A percentile compares a stretch with the other conserved stretches of the same genome.
Conservation (phyloP, 2,888 invertebrate species). For the Pandemis cinnamomeana region DNA sequence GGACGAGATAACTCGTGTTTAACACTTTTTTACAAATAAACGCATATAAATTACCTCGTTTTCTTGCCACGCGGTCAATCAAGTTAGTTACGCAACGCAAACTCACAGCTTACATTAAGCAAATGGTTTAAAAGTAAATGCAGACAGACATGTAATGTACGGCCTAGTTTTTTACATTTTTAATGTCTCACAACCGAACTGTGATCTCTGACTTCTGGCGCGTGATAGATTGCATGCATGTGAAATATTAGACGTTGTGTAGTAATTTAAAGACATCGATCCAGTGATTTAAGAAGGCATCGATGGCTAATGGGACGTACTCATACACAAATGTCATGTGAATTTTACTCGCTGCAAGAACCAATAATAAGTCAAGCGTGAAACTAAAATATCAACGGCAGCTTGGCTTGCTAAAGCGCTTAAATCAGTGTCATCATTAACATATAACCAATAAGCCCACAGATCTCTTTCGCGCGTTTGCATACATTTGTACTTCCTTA, state of each 20-base stretch:
- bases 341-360: background rate
- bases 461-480: slow-evolving; percentile 35
- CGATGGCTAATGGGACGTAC: slow-evolving; percentile 1
- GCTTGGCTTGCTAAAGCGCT: slow-evolving; percentile 8
- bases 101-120: slow-evolving; percentile 45
- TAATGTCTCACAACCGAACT: slow-evolving; percentile 39
- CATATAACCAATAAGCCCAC: slow-evolving; percentile 34
- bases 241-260: slow-evolving; percentile 26
- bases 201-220: slow-evolving; percentile 42
- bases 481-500: slow-evolving; percentile 40
- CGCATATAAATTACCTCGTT: slow-evolving; percentile 46
- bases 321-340: slow-evolving; percentile 4
- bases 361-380: background rate
- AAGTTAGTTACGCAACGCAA: slow-evolving; percentile 45
- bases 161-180: slow-evolving; percentile 35
- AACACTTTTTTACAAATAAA: slow-evolving; percentile 35
- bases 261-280: slow-evolving; percentile 23
- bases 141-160: slow-evolving; percentile 36
- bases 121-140: slow-evolving; percentile 50
- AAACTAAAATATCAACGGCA: slow-evolving; percentile 1
- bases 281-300: slow-evolving; percentile 12
- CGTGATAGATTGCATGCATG: slow-evolving; percentile 35
- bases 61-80: slow-evolving; percentile 50
- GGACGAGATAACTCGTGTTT: slow-evolving; percentile 6
- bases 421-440: slow-evolving; percentile 32